phyloP scores from a whole-genome alignment of 2,888 invertebrate genomes.

The Papilio gigon region DNA sequence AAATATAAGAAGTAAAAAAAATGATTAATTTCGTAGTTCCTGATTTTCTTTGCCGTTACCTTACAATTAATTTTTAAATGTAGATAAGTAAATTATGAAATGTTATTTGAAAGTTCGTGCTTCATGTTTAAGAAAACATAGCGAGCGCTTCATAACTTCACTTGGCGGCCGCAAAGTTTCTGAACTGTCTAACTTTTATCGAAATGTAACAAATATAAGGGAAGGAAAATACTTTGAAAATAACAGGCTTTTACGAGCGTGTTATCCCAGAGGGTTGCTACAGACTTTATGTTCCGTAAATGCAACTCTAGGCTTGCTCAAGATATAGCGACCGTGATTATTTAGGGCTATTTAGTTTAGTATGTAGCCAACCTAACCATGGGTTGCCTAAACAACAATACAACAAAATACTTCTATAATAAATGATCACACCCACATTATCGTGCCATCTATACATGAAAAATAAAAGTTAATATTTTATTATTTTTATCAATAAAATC shows the following conservation, averaged over 20 bases:
- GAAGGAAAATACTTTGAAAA: conserved; percentile 2
- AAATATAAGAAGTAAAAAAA: too few relatives aligned
- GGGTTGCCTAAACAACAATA: too few relatives aligned
- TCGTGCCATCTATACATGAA: too few relatives aligned
- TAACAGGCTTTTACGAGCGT: conserved; percentile 16
- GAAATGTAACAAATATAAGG: conserved; percentile 14
- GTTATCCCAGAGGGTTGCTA: conserved; percentile 14
- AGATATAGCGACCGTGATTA: neutral
- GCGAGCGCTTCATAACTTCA: conserved; percentile 17
- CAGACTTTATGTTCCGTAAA: conserved; percentile 4
- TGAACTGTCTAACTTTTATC: conserved; percentile 20
- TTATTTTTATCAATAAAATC: too few relatives aligned
- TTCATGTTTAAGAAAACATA: conserved; percentile 11
- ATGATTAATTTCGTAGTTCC: neutral
- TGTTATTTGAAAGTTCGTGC: neutral
- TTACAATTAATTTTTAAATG: neutral
- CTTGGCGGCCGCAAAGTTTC: conserved; percentile 12
- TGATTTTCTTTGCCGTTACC: neutral
- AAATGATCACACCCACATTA: too few relatives aligned
- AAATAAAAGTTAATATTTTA: too few relatives aligned
- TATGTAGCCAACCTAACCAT: neutral
- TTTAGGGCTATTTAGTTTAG: neutral
- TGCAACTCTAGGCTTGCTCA: neutral
- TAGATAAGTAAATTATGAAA: neutral
- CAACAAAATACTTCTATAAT: too few relatives aligned